These are phyloP conservation scores for Coleophora flavipennella DNA, from an alignment of 2,888 invertebrate species.

Conservation along the genomic window DNA sequence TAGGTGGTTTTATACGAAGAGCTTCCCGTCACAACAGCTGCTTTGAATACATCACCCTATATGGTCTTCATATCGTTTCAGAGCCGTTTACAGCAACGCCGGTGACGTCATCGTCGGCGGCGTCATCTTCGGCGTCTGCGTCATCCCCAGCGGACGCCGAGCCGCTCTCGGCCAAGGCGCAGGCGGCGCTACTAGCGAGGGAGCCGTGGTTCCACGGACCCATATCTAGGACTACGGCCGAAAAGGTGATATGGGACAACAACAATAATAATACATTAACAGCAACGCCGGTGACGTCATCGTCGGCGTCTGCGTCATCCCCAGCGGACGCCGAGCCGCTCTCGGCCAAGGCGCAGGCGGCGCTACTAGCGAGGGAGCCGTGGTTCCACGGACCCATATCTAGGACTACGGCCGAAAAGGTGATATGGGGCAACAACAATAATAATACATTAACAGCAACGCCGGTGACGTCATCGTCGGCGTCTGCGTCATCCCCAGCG, in stretches of 20 bases:
- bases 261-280: too few species aligned
- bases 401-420: constrained; percentile 86
- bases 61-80: constrained; percentile 33
- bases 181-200: constrained; percentile 78
- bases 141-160: constrained; percentile 61
- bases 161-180: constrained; percentile 53
- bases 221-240: constrained; percentile 89
- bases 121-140: constrained; percentile 56
- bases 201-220: constrained; percentile 97
- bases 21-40: too few species aligned
- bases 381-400: constrained; percentile 97
- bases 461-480: constrained; percentile 30
- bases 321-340: constrained; percentile 54
- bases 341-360: constrained; percentile 64
- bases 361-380: constrained; percentile 82
- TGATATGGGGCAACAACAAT: too few species aligned
- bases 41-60: too few species aligned
- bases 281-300: constrained; percentile 38
- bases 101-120: constrained; percentile 17
- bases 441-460: constrained; percentile 78
- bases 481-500: constrained; percentile 65
- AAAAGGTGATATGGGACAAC: constrained; percentile 76
- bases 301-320: constrained; percentile 65
- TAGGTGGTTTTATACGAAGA: too few species aligned
- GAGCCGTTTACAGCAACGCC: constrained; percentile 79